Evolutionary conservation across 2,113 vertebrate genomes (phyloP), one percentile per base, ranked within the genome.

Genomic region (Nerophis lumbriciformis): DNA sequence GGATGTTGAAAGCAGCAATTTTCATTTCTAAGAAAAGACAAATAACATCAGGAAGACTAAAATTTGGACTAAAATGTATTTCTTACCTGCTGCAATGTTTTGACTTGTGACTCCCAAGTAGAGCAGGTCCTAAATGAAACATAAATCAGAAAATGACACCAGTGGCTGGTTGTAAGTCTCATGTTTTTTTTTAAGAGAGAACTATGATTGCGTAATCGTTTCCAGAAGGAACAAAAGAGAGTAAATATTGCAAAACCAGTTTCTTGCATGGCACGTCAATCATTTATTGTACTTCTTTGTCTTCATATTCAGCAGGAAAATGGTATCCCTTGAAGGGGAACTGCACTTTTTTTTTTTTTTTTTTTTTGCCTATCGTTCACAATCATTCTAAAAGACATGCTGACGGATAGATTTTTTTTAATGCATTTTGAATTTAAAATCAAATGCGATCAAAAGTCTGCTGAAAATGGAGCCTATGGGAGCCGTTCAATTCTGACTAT

Each of bases 1-100:
- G 78, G 0, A 70, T 59, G 6, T 81, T 84, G 54, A 86, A 86
- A 2, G 69, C 65, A 37, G 76, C 78, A 13, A 81, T 81, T 54
- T 78, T 85, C 80, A 88, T 85, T 6, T 42, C 67, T 75, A 53
- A 61, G 11, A 51, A 21, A 16, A 45, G 35, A 57, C 2, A 5
- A 8, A 55, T 4, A 52, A 16, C 4, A 48, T 2, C 6, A 8
- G 28, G 21, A 28, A 13, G 2, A 1, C 54, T n/a, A 1, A 62
- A 51, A 58, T 38, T 52, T 21, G 19, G 0, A 14, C 6, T 53
- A 36, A 36, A 53, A 53, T 48, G 5, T 50, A 3, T 11, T 53
- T 35, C 55, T 38, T 45, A 68, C 48, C 64, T 48, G 10, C 39
- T 12, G 12, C 28, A 9, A 52, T 15, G 49, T 44, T 3, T 36